A percentile compares a stretch with the other conserved stretches of the same genome.
These are phyloP conservation scores for Sebastes hubbsi DNA, from an alignment of 2,797 vertebrate genomes.

Conservation along the genomic window DNA sequence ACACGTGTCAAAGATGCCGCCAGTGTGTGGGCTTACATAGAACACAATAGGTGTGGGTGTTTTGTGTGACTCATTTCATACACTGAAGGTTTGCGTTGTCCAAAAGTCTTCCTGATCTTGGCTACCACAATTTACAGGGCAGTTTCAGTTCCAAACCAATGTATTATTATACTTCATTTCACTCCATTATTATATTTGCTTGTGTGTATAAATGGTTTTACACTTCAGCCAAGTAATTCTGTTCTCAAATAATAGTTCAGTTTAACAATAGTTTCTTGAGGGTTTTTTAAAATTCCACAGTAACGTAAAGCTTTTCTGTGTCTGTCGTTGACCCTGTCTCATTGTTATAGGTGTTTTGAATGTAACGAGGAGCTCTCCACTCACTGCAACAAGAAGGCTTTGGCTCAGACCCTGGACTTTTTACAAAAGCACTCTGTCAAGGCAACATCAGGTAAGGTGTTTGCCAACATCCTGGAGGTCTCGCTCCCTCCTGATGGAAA, in stretches of 20 bases:
- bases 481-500: constrained; percentile 6
- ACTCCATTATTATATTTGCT: background rate
- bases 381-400: constrained; percentile 96
- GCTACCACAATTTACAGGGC: background rate
- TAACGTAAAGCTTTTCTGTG: constrained; percentile 12
- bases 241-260: constrained; percentile 6
- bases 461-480: constrained; percentile 1
- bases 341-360: constrained; percentile 92
- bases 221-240: background rate
- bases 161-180: background rate
- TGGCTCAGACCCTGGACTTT: constrained; percentile 96
- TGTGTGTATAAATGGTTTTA: background rate
- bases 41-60: background rate
- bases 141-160: background rate
- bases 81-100: background rate
- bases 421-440: constrained; percentile 94
- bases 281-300: background rate
- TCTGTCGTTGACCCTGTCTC: constrained; percentile 13
- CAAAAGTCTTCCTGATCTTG: background rate
- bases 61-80: background rate
- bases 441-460: constrained; percentile 88
- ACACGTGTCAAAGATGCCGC: background rate
- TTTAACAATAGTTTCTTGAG: constrained; percentile 1
- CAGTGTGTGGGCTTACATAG: background rate
- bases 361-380: constrained; percentile 97